Evolutionary conservation across 2,797 vertebrate species (phyloP).

Genomic region (Lutjanus argentimaculatus): DNA sequence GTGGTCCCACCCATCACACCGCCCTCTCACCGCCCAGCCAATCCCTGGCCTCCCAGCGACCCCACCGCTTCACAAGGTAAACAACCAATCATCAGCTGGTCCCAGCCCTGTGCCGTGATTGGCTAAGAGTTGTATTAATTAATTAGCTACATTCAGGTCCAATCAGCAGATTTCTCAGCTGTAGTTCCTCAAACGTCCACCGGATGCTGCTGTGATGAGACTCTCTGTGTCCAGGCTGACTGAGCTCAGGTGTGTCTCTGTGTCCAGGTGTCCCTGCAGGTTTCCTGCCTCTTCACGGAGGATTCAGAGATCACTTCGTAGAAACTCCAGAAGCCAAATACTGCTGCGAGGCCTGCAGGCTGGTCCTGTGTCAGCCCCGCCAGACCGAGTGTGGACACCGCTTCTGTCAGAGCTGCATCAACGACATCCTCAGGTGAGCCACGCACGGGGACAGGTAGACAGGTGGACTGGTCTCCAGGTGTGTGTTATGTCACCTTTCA

Average conservation of each 20-base stretch:
- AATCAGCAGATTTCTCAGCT: not conserved
- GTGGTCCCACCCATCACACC: constrained; percentile 81
- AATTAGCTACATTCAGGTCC: not conserved
- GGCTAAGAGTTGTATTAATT: not conserved
- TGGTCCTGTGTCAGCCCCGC: constrained; percentile 93
- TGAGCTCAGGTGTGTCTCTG: not conserved
- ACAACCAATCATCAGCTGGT: not conserved
- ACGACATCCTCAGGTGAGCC: constrained; percentile 89
- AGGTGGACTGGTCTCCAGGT: not conserved
- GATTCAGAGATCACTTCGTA: constrained; percentile 94
- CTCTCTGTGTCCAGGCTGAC: not conserved
- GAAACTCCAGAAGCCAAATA: constrained; percentile 94
- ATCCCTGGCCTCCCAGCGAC: constrained; percentile 82
- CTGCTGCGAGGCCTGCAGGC: constrained; percentile 94
- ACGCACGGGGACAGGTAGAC: not conserved
- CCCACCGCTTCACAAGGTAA: constrained; percentile 61
- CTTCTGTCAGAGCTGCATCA: constrained; percentile 96
- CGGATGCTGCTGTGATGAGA: not conserved
- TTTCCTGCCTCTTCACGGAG: constrained; percentile 92
- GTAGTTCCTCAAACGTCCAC: not conserved
- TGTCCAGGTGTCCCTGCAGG: constrained; percentile 64
- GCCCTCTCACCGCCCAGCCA: constrained; percentile 68
- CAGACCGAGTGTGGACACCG: constrained; percentile 98
- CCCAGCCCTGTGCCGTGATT: not conserved
- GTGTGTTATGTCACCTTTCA: not conserved